A percentile compares a stretch with the other conserved stretches of the same genome.
phyloP scores from a whole-genome alignment of 2,888 invertebrate species.

The Gymnoscelis rufifasciata region DNA sequence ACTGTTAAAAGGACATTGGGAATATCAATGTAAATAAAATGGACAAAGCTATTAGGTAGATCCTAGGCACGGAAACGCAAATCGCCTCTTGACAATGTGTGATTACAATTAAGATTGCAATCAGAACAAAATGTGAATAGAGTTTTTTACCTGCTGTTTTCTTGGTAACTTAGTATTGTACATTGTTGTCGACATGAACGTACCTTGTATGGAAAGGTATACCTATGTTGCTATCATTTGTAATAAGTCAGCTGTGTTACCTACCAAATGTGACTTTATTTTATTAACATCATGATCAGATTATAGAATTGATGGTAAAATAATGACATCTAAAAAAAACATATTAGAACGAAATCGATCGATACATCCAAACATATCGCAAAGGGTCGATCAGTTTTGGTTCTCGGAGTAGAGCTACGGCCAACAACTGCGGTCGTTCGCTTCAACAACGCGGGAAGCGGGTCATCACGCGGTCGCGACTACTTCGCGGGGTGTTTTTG shows the following conservation, averaged over 20 bases:
- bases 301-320: too few relatives aligned
- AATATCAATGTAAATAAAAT: slow-evolving; percentile 43
- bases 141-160: slow-evolving; percentile 70
- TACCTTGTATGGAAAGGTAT: slow-evolving; percentile 24
- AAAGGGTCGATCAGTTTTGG: too few relatives aligned
- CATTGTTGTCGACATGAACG: slow-evolving; percentile 45
- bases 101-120: slow-evolving; percentile 61
- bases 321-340: too few relatives aligned
- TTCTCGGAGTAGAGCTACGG: too few relatives aligned
- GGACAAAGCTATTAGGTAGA: slow-evolving; percentile 38
- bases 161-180: slow-evolving; percentile 58
- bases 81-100: slow-evolving; percentile 50
- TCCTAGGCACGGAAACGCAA: slow-evolving; percentile 61
- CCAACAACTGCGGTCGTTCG: too few relatives aligned
- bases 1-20: slow-evolving; percentile 55
- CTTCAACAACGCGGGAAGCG: too few relatives aligned
- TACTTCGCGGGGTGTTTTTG: too few relatives aligned
- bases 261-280: slow-evolving; percentile 12
- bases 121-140: slow-evolving; percentile 56
- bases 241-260: slow-evolving; percentile 14
- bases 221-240: slow-evolving; percentile 1
- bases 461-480: too few relatives aligned
- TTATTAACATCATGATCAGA: neutral
- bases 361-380: too few relatives aligned
- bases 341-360: too few relatives aligned